Percentiles rank a stretch among this genome's conserved stretches.
Conservation (phyloP, 2,888 invertebrate species). For the Agrenia bidenticulata region DNA sequence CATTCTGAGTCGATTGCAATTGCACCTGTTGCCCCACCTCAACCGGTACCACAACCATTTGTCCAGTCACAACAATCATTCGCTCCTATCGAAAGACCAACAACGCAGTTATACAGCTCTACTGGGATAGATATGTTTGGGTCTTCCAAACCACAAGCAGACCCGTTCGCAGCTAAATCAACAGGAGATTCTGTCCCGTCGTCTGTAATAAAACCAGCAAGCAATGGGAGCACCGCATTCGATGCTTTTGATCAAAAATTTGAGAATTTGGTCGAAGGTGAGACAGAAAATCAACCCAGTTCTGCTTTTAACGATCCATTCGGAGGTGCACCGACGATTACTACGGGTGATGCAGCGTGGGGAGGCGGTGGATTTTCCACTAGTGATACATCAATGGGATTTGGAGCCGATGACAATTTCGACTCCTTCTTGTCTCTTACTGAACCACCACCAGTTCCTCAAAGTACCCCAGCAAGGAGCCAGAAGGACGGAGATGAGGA, state of each 20-base stretch:
- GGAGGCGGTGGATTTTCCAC: constrained; percentile 64
- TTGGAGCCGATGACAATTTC: constrained; percentile 69
- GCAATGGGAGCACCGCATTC: constrained; percentile 64
- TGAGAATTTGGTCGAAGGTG: constrained; percentile 63
- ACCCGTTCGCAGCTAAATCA: constrained; percentile 17
- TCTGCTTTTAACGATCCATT: constrained; percentile 55
- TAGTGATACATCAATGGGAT: constrained; percentile 55
- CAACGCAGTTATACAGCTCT: neutral
- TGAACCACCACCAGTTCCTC: constrained; percentile 68
- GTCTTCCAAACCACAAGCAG: constrained; percentile 17
- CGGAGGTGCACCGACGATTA: constrained; percentile 53
- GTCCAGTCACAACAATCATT: neutral
- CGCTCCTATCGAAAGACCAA: neutral
- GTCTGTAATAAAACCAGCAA: constrained; percentile 45
- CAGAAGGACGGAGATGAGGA: constrained; percentile 47
- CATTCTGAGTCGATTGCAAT: constrained; percentile 48
- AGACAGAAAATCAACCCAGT: constrained; percentile 2
- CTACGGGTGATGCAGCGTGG: constrained; percentile 56
- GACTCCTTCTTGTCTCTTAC: constrained; percentile 68
- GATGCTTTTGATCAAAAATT: constrained; percentile 90
- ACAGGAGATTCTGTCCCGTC: neutral
- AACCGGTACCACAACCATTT: neutral
- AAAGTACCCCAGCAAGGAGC: constrained; percentile 66
- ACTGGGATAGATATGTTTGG: constrained; percentile 22
- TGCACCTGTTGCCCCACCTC: constrained; percentile 43